These are phyloP conservation scores for Crypturellus undulatus DNA, from an alignment of 2,113 vertebrate genomes.

Conservation along the genomic window DNA sequence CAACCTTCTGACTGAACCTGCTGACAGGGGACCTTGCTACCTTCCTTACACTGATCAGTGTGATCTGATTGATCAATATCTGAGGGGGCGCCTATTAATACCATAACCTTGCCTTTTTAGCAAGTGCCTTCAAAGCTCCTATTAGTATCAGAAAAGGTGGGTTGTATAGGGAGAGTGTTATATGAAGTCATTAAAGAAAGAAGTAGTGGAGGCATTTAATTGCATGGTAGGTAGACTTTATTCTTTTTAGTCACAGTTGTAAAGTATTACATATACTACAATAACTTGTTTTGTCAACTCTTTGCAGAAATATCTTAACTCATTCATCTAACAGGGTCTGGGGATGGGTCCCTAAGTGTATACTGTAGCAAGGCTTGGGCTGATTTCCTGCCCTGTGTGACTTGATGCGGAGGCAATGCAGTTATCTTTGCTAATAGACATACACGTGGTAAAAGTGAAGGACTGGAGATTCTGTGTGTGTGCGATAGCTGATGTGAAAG, in stretches of 20 bases:
- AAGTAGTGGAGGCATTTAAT: neutral
- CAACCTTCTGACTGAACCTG: neutral
- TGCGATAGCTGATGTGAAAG: neutral
- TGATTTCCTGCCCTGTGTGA: neutral
- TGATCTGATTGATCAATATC: neutral
- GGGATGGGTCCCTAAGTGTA: neutral
- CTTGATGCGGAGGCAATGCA: accelerated
- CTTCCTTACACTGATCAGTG: neutral
- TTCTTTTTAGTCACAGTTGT: neutral
- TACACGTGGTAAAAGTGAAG: neutral
- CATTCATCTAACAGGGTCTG: neutral
- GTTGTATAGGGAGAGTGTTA: neutral
- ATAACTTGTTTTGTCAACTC: neutral
- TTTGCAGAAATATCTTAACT: neutral
- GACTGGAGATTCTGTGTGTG: neutral
- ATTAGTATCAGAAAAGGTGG: neutral
- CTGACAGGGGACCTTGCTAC: neutral
- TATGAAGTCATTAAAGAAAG: neutral
- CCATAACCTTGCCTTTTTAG: neutral
- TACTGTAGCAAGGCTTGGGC: neutral
- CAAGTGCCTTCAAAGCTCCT: neutral
- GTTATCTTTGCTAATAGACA: neutral
- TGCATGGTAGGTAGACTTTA: neutral
- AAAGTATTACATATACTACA: neutral
- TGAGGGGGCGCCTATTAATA: neutral